Percentiles rank a stretch among this genome's conserved stretches.
phyloP scores from a whole-genome alignment of 2,113 vertebrate species.

The Mormyrus iriodes region DNA sequence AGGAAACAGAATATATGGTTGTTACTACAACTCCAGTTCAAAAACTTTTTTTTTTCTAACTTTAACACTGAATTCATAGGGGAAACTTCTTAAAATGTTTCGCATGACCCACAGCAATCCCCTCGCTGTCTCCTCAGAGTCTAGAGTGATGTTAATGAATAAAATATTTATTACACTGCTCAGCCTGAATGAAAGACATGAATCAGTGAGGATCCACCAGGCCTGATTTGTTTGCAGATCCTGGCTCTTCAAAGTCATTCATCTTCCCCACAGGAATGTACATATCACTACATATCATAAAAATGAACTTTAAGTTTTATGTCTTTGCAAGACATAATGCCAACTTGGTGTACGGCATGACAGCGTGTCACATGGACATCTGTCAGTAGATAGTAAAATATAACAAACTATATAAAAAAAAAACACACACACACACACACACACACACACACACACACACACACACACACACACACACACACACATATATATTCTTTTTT shows the following conservation, averaged over 20 bases:
- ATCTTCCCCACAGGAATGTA: conserved; percentile 50
- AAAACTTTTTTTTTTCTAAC: not conserved
- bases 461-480: no score
- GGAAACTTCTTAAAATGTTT: conserved; percentile 16
- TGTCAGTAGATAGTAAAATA: not conserved
- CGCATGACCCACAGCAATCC: conserved; percentile 26
- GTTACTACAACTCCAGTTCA: not conserved
- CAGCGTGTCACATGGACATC: not conserved
- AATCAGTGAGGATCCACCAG: conserved; percentile 41
- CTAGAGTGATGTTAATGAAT: conserved; percentile 38
- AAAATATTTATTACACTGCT: conserved; percentile 36
- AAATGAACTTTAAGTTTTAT: conserved; percentile 57
- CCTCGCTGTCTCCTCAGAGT: conserved; percentile 26
- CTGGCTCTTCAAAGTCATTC: conserved; percentile 51
- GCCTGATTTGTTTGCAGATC: conserved; percentile 60
- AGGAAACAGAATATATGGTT: not conserved
- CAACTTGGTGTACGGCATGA: conserved; percentile 32
- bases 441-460: no score
- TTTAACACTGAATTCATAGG: conserved; percentile 13
- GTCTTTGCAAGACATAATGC: conserved; percentile 50
- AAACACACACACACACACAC: no score
- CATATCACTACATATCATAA: conserved; percentile 51
- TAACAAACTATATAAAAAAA: not conserved
- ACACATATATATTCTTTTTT: no score
- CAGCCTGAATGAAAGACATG: conserved; percentile 26